These are phyloP conservation scores for Acanthurus tractus DNA, from an alignment of 2,797 vertebrate species.

Conservation along the genomic window DNA sequence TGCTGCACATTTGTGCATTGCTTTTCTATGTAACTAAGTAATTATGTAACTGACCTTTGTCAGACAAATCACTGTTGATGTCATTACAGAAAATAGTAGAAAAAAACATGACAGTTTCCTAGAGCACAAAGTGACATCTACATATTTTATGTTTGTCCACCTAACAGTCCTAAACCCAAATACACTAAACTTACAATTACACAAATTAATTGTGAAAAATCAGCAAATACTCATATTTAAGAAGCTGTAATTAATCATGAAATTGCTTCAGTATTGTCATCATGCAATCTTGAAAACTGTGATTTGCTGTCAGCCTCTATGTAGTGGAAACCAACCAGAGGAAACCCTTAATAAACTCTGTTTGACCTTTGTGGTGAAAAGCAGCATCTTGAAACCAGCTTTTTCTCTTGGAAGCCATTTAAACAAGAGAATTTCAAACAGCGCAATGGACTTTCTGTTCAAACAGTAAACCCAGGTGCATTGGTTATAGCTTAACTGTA, in stretches of 20 bases:
- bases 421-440: not conserved
- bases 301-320: not conserved
- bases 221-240: not conserved
- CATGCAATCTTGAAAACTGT: not conserved
- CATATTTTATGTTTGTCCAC: not conserved
- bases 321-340: not conserved
- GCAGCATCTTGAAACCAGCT: no score
- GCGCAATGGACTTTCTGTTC: not conserved
- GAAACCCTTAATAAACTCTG: not conserved
- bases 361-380: not conserved
- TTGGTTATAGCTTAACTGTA: not conserved
- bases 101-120: not conserved
- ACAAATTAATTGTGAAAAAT: not conserved
- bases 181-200: not conserved
- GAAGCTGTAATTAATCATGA: no score
- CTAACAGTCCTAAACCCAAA: not conserved
- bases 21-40: no score
- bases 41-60: no score
- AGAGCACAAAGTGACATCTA: not conserved
- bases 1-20: no score
- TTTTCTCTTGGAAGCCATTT: constrained; percentile 1
- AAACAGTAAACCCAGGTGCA: not conserved
- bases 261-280: no score
- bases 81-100: no score
- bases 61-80: no score